These are phyloP conservation scores for Ochropleura leucogaster DNA, from an alignment of 2,888 invertebrate genomes.

Conservation along the genomic window DNA sequence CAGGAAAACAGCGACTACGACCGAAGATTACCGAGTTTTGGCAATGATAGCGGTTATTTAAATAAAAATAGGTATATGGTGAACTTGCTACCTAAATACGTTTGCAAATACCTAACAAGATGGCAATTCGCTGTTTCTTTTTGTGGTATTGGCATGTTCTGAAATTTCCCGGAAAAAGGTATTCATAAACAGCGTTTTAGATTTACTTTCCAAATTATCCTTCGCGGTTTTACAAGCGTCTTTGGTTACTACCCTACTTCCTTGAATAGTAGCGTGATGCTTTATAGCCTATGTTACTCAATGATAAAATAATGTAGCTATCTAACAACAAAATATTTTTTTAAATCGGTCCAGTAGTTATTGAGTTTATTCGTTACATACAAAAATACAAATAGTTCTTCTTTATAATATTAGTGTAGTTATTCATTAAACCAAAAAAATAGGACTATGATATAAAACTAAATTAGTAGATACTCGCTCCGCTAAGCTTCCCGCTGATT, in stretches of 20 bases:
- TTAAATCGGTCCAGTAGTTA: too few species aligned
- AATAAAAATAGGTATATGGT: too few species aligned
- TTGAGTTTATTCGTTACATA: too few species aligned
- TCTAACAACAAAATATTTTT: too few species aligned
- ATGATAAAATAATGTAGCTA: too few species aligned
- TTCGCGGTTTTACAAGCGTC: too few species aligned
- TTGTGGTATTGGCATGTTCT: not conserved
- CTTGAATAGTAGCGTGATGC: too few species aligned
- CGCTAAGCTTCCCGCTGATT: constrained; percentile 40
- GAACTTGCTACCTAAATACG: not conserved
- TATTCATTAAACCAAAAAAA: not conserved
- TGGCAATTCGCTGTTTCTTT: not conserved
- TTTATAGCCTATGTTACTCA: too few species aligned
- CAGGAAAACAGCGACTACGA: constrained; percentile 25
- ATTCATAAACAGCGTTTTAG: not conserved
- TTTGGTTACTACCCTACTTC: too few species aligned
- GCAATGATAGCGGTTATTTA: not conserved
- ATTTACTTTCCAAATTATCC: not conserved
- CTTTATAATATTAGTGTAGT: too few species aligned
- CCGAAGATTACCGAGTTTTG: not conserved
- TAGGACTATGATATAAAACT: not conserved
- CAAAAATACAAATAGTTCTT: too few species aligned
- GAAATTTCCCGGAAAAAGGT: not conserved
- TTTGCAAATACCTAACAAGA: too few species aligned
- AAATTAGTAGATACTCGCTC: constrained; percentile 5